Evolutionary conservation across 2,113 vertebrate species (phyloP), one percentile per base, ranked within the genome.

Genomic region (Mormyrus lacerda): DNA sequence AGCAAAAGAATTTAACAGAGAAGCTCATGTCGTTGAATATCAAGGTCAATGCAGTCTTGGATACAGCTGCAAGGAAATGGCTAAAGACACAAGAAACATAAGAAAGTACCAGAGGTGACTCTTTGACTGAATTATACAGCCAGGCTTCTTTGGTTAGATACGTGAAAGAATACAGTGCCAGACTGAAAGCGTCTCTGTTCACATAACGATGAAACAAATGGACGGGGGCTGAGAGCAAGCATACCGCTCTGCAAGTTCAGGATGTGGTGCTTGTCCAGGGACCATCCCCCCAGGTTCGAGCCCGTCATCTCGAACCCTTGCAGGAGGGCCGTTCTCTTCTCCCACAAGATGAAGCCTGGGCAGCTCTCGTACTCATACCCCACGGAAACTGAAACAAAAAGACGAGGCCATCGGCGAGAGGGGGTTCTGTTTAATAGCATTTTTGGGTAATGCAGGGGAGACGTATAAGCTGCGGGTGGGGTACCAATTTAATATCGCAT

Each of bases 321-420:
- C 93, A 99, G 95, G 92, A 96, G 93, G 24, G 97, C 97, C 0
- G 97, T 98, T 93, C 97, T 97, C 95, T 96, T 97, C 95, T 99
- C 98, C 98, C 98, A 99, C 55, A 99, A 95, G 92, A 99, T 94
- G 86, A 98, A 94, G 55, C 97, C 97, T 17, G 98, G 97, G 92
- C 98, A 99, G 1, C 94, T 95, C 92, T 99, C 98, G 53, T 98
- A 99, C 94, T 99, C 98, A 76, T 99, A 99, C 91, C 98, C 98
- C 45, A 99, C 98, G 0, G 98, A 97, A 55, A 99, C 98, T 99
- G 95, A 58, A 95, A 88, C 90, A 93, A 31, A 92, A 51, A 42
- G 86, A 50, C 19, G 19, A 76, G 35, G 35, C 4, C 87, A 21
- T 27, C 1, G 13, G 1, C 13, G 0, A 9, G 13, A 27, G 2